A percentile compares a stretch with the other conserved stretches of the same genome.
These are phyloP conservation scores for Loris lydekkerianus DNA, from an alignment of 2,797 vertebrate genomes.

Conservation along the genomic window DNA sequence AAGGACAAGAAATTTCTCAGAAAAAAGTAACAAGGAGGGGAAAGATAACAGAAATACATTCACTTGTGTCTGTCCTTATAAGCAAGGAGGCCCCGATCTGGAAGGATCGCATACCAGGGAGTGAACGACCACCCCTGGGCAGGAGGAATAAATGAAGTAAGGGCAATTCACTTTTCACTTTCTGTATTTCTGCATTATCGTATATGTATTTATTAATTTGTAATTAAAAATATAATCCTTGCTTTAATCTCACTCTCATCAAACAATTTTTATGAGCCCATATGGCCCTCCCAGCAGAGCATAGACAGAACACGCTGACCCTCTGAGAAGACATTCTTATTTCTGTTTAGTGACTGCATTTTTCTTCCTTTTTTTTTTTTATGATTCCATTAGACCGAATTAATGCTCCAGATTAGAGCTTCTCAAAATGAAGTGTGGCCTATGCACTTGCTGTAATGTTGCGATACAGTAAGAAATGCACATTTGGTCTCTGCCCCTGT, in stretches of 20 bases:
- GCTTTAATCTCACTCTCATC: constrained; percentile 28
- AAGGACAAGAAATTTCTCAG: background rate
- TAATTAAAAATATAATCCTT: constrained; percentile 48
- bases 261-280: constrained; percentile 1
- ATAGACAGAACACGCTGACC: background rate
- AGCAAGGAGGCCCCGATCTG: background rate
- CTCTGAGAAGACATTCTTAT: background rate
- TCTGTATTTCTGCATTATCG: background rate
- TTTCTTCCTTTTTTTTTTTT: background rate
- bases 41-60: background rate
- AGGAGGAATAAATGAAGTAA: background rate
- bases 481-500: background rate
- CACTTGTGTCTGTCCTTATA: background rate
- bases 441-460: background rate
- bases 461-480: background rate
- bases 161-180: background rate
- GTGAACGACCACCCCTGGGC: background rate
- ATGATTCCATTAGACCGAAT: constrained; percentile 6
- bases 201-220: background rate
- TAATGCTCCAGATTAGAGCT: background rate
- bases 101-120: background rate
- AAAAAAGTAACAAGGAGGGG: background rate
- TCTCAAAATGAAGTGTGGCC: background rate
- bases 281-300: background rate
- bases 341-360: background rate